Evolutionary conservation across 2,888 invertebrate genomes (phyloP), one percentile per base, ranked within the genome.

Genomic region (Metallyticus violacea): DNA sequence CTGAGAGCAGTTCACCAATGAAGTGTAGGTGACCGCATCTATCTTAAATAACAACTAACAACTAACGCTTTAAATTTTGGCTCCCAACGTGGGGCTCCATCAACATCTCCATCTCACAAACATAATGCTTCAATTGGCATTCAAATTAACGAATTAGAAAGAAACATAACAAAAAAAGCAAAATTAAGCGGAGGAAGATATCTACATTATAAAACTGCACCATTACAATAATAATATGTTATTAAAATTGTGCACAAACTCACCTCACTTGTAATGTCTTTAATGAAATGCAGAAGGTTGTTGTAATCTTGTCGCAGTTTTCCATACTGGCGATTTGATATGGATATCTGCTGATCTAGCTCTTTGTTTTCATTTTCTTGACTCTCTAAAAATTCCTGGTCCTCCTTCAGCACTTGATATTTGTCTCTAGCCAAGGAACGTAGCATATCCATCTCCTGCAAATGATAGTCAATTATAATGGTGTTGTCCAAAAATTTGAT

Each of bases 301-400:
- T 90, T 91, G 79, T 91, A 89, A 2, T 92, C 90, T 79, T 92
- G 89, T 78, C 93, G 91, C 0, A 90, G 89, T 76, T 90, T 89
- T 29, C 91, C 89, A 85, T 93, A 91, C 84, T 91, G 91, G 86
- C 91, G 91, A 80, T 92, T 91, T 1, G 92, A 88, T 62, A 89
- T 89, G 89, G 91, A 90, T 89, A 93, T 93, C 79, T 92, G 91
- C 0, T 92, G 90, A 85, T 91, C 90, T 0, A 93, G 90, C 85
- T 94, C 93, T 77, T 90, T 91, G 90, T 95, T 95, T 90, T 94
- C 94, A 26, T 91, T 92, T 79, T 92, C 91, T 90, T 95, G 94
- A 89, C 94, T 94, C 6, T 93, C 92, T 85, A 94, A 92, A 91
- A 95, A 95, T 28, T 91, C 90, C 88, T 94, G 94, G 88, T 94